These are phyloP conservation scores for Calephelis virginiensis DNA, from an alignment of 1,140 invertebrate genomes.

Conservation along the genomic window DNA sequence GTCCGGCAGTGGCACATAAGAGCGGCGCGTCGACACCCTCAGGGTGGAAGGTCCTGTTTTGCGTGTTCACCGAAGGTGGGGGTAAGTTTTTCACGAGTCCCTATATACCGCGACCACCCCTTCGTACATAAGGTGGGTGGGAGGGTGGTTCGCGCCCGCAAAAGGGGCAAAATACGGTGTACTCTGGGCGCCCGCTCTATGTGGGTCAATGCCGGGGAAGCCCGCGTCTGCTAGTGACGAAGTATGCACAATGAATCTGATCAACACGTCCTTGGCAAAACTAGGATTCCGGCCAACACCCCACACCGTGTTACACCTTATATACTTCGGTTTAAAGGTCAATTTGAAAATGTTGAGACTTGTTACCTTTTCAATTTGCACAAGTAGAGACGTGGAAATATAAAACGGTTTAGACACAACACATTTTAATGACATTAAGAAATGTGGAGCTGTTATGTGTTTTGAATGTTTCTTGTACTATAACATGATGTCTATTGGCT, in stretches of 20 bases:
- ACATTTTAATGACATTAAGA: conserved; percentile 6
- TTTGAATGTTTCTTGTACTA: no score
- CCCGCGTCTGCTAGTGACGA: conserved; percentile 78
- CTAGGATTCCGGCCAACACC: conserved; percentile 33
- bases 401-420: conserved; percentile 8
- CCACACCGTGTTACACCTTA: conserved; percentile 14
- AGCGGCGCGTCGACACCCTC: conserved; percentile 52
- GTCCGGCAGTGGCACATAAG: conserved; percentile 51
- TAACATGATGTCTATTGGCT: no score
- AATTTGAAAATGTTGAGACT: conserved; percentile 8
- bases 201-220: conserved; percentile 81
- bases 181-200: conserved; percentile 78
- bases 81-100: conserved; percentile 77
- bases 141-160: conserved; percentile 75
- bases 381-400: conserved; percentile 4
- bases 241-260: conserved; percentile 78
- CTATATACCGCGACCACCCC: conserved; percentile 77
- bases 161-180: conserved; percentile 79
- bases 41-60: conserved; percentile 73
- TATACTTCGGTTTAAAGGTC: not conserved
- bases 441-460: not conserved
- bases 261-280: conserved; percentile 76
- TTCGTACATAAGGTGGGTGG: conserved; percentile 75
- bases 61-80: conserved; percentile 67
- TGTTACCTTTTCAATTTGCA: conserved; percentile 10